Evolutionary conservation across 1,140 invertebrate genomes (phyloP).

Genomic region (Manduca sexta): DNA sequence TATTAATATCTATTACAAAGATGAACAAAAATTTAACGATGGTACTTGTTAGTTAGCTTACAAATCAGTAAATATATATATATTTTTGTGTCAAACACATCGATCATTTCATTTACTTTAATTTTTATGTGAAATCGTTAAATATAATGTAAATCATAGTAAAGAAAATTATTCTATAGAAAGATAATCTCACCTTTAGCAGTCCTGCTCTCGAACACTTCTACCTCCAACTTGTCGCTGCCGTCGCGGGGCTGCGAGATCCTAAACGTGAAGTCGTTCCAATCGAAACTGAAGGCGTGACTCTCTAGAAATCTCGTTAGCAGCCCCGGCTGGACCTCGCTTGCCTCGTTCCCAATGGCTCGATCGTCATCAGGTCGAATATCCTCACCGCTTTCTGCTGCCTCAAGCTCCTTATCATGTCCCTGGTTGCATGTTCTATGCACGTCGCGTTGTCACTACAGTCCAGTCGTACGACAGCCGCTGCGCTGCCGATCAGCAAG

Average conservation of each 20-base stretch:
- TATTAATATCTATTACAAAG: too few relatives aligned
- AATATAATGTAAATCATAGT: too few relatives aligned
- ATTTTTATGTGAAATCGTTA: too few relatives aligned
- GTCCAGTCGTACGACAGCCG: slow-evolving; percentile 47
- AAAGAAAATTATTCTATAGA: too few relatives aligned
- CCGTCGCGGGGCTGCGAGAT: slow-evolving; percentile 57
- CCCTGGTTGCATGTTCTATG: slow-evolving; percentile 60
- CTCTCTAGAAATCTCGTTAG: slow-evolving; percentile 63
- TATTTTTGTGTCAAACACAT: too few relatives aligned
- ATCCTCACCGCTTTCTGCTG: slow-evolving; percentile 57
- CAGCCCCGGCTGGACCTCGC: slow-evolving; percentile 49
- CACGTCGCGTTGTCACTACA: slow-evolving; percentile 72
- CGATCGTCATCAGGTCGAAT: slow-evolving; percentile 62
- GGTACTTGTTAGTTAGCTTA: too few relatives aligned
- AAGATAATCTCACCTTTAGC: slow-evolving; percentile 48
- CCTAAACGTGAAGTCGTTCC: slow-evolving; percentile 67
- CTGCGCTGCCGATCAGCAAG: slow-evolving; percentile 35
- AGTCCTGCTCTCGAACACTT: slow-evolving; percentile 62
- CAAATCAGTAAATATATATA: too few relatives aligned
- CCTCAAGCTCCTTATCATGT: slow-evolving; percentile 53
- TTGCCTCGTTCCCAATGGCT: slow-evolving; percentile 49
- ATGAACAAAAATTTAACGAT: too few relatives aligned
- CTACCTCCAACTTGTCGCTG: slow-evolving; percentile 58
- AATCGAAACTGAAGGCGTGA: slow-evolving; percentile 70
- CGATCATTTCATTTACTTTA: too few relatives aligned